Conservation (phyloP, 2,113 vertebrate species). For the Antechinus stuartii region DNA sequence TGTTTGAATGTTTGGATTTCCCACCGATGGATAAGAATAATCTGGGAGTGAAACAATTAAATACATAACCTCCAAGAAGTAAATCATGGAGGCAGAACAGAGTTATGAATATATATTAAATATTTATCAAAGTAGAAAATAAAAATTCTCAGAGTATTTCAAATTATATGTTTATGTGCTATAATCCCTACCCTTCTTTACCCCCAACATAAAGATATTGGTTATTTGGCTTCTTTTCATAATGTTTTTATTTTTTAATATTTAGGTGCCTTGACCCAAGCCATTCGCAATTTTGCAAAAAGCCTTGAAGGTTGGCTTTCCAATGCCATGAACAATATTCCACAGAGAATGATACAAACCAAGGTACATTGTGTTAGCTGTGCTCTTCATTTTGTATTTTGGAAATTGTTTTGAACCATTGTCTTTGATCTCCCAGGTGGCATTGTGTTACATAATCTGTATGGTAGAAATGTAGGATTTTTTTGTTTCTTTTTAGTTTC, state of each 20-base stretch:
- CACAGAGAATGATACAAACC: constrained; percentile 98
- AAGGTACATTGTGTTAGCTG: constrained; percentile 88
- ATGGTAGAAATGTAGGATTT: not conserved
- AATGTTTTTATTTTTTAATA: constrained; percentile 80
- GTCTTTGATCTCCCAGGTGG: constrained; percentile 8
- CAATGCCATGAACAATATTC: constrained; percentile 97
- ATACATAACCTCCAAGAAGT: not conserved
- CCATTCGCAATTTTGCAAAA: constrained; percentile 99
- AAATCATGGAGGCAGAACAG: constrained; percentile 47
- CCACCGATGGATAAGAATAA: constrained; percentile 23
- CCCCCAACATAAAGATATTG: constrained; percentile 53
- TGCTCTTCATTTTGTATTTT: constrained; percentile 56
- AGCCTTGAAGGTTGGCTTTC: constrained; percentile 99
- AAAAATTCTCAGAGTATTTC: constrained; percentile 36
- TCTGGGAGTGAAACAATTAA: constrained; percentile 48
- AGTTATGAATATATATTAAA: constrained; percentile 50
- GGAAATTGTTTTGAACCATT: constrained; percentile 23
- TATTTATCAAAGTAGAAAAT: constrained; percentile 22
- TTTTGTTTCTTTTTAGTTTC: not conserved
- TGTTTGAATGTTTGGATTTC: constrained; percentile 62
- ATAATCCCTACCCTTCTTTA: constrained; percentile 1
- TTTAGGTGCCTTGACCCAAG: constrained; percentile 99
- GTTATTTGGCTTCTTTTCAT: constrained; percentile 73
- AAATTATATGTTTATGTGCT: not conserved
- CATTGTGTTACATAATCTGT: not conserved